Evolutionary conservation across 2,113 vertebrate species (phyloP).

Genomic region (Mormoops blainvillei): DNA sequence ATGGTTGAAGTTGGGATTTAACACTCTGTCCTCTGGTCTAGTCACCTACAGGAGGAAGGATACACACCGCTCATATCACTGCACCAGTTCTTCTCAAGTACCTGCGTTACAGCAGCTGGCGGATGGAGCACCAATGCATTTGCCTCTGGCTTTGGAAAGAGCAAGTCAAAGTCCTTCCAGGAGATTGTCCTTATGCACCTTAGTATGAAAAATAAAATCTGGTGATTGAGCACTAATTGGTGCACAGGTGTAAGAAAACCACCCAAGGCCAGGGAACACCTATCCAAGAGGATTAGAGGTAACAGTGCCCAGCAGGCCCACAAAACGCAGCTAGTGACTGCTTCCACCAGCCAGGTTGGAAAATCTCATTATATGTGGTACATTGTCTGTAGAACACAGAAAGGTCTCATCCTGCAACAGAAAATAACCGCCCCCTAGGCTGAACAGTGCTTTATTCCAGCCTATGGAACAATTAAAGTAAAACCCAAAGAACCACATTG

Average conservation of each 20-base stretch:
- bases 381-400: neutral
- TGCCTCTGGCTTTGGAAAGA: neutral
- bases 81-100: neutral
- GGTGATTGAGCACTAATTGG: neutral
- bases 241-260: neutral
- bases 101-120: neutral
- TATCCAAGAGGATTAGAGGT: neutral
- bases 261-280: neutral
- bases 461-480: neutral
- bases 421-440: neutral
- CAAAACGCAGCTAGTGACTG: neutral
- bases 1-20: neutral
- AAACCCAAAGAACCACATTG: neutral
- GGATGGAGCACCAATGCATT: neutral
- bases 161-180: neutral
- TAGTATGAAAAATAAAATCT: neutral
- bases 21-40: neutral
- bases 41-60: neutral
- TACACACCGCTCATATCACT: accelerated
- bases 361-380: neutral
- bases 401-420: neutral
- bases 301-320: neutral
- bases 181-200: neutral
- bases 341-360: neutral
- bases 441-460: neutral